These are phyloP conservation scores for Cydia amplana DNA, from an alignment of 1,140 invertebrate species.

Conservation along the genomic window DNA sequence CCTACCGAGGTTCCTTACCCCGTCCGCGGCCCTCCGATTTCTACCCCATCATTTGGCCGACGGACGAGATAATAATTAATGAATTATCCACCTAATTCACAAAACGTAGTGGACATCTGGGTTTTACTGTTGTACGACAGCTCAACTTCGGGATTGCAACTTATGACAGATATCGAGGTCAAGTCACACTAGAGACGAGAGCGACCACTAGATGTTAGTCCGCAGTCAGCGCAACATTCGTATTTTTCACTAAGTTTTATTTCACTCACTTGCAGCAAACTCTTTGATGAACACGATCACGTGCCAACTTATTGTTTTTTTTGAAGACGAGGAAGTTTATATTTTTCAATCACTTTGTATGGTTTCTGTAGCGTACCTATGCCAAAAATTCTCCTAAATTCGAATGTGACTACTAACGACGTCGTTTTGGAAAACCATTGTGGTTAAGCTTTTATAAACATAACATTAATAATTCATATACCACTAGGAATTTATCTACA, in stretches of 20 bases:
- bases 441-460: neutral
- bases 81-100: no score
- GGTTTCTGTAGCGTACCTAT: neutral
- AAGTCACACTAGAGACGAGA: neutral
- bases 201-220: neutral
- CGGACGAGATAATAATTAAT: no score
- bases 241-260: neutral
- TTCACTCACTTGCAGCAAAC: neutral
- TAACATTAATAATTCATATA: neutral
- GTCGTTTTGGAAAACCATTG: neutral
- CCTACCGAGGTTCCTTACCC: no score
- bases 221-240: neutral
- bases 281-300: no score
- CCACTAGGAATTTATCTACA: neutral
- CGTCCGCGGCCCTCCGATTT: no score
- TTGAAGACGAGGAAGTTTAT: no score
- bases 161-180: neutral
- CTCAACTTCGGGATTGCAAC: neutral
- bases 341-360: neutral
- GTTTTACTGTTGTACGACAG: neutral
- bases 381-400: neutral
- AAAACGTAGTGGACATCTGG: neutral
- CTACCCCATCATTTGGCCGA: no score
- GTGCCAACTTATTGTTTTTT: no score
- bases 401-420: no score